A percentile compares a stretch with the other conserved stretches of the same genome.
Conservation (phyloP, 2,113 vertebrate genomes). For the Pygoscelis adeliae region DNA sequence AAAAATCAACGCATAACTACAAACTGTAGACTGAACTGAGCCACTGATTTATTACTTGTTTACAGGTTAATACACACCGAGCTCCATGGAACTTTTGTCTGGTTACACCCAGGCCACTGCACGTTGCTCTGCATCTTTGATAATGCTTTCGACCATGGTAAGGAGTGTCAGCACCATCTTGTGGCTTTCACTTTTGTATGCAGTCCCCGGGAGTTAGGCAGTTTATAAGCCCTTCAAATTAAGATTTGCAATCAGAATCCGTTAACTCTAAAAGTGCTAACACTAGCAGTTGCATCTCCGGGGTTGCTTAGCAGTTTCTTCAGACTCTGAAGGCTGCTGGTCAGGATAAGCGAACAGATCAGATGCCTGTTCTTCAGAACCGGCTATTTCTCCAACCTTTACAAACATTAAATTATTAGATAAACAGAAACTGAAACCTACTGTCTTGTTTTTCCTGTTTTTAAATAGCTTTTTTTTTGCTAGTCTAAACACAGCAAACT, state of each 20-base stretch:
- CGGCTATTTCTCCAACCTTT: neutral
- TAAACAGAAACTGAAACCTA: neutral
- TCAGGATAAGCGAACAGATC: accelerated
- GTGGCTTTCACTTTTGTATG: neutral
- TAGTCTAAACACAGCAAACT: neutral
- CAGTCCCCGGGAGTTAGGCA: neutral
- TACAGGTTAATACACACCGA: accelerated
- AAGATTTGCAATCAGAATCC: neutral
- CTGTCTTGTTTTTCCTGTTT: neutral
- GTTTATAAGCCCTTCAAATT: neutral
- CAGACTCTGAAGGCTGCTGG: neutral
- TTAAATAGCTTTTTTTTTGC: neutral
- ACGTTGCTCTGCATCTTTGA: neutral
- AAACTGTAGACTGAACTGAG: neutral
- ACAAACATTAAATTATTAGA: neutral
- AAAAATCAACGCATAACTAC: neutral
- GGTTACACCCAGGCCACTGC: no score
- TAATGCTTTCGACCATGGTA: neutral
- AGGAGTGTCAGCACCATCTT: conserved; percentile 47
- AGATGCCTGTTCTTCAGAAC: neutral
- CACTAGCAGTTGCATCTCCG: neutral
- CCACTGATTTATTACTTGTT: neutral
- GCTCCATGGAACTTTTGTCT: neutral
- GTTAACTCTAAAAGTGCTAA: neutral
- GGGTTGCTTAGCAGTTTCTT: neutral